Evolutionary conservation across 2,797 vertebrate species (phyloP).

Genomic region (Rhabdomys pumilio): DNA sequence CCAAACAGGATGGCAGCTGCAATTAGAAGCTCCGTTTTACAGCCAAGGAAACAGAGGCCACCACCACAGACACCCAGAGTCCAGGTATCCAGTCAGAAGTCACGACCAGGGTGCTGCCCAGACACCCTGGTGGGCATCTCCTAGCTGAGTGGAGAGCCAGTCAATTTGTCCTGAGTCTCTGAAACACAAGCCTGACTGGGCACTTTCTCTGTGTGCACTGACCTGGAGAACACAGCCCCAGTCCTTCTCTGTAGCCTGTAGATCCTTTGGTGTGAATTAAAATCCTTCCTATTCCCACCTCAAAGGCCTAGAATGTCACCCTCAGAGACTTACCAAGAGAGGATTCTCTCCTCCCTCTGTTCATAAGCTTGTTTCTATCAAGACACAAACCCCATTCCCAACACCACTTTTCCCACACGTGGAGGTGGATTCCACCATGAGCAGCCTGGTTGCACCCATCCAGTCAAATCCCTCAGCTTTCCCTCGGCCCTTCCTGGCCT

Average conservation of each 20-base stretch:
- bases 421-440: not conserved
- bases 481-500: not conserved
- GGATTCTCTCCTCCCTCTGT: constrained; percentile 61
- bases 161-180: not conserved
- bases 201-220: not conserved
- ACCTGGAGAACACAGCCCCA: not conserved
- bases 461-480: not conserved
- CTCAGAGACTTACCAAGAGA: constrained; percentile 48
- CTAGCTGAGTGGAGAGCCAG: not conserved
- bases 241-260: not conserved
- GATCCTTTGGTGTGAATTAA: constrained; percentile 62
- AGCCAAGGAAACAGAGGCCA: constrained; percentile 37
- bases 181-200: not conserved
- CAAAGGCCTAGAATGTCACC: constrained; percentile 24
- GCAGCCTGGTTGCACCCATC: not conserved
- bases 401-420: not conserved
- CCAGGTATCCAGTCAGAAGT: not conserved
- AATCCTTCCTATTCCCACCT: constrained; percentile 60
- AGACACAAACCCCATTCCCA: constrained; percentile 34
- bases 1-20: not conserved
- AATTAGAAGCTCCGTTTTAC: not conserved
- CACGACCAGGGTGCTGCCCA: not conserved
- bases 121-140: not conserved
- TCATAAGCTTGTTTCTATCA: constrained; percentile 43
- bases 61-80: not conserved